These are phyloP conservation scores for Mythimna loreyi DNA, from an alignment of 2,888 invertebrate species.

Conservation along the genomic window DNA sequence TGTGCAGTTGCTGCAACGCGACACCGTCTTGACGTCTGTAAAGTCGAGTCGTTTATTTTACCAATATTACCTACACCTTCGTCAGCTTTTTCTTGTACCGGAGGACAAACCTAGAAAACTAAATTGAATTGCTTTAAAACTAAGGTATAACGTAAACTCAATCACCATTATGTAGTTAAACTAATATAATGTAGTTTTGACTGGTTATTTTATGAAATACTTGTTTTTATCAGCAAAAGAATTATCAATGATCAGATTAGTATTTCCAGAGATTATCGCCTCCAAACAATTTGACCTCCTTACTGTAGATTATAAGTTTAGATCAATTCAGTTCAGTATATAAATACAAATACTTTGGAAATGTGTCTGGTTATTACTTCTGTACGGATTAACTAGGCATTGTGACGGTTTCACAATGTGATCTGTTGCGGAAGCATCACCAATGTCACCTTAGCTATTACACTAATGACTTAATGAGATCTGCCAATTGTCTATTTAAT, in stretches of 20 bases:
- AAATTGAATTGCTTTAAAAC: neutral
- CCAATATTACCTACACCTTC: neutral
- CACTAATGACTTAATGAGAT: constrained; percentile 19
- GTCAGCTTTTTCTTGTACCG: neutral
- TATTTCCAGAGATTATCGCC: neutral
- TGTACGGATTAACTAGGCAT: constrained; percentile 10
- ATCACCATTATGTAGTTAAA: neutral
- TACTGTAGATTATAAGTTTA: neutral
- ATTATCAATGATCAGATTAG: neutral
- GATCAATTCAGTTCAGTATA: neutral
- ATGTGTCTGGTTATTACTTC: neutral
- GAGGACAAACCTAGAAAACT: neutral
- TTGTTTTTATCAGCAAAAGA: neutral
- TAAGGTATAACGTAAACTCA: too few relatives aligned
- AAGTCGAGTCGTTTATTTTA: too few relatives aligned
- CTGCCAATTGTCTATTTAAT: neutral
- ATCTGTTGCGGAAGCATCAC: constrained; percentile 78
- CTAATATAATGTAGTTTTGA: too few relatives aligned
- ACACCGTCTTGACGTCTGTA: neutral
- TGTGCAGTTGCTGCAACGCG: neutral
- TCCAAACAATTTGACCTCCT: neutral
- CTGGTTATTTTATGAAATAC: too few relatives aligned
- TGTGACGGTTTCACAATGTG: constrained; percentile 42
- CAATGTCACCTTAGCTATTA: constrained; percentile 84
- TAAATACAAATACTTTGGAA: neutral